Base-by-base conservation (phyloP, 2,113 vertebrate genomes). In the Pithys albifrons region DNA sequence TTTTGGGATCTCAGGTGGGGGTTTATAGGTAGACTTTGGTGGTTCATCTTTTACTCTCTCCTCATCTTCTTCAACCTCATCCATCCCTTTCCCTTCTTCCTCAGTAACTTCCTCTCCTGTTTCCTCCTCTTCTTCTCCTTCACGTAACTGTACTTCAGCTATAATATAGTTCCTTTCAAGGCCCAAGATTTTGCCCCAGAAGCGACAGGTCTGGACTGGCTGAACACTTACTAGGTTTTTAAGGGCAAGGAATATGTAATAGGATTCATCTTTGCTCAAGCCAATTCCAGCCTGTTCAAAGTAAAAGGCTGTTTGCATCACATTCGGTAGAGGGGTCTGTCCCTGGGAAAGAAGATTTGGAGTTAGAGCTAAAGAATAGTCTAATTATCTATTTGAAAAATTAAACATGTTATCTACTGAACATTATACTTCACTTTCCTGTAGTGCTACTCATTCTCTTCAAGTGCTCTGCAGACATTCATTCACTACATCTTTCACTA, bases 161-260 rank as follows among this genome's bases (percentile, higher is more conserved):
- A 99, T 87, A 73, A 99, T 97, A 39, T 99, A 99, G 97, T 98
- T 99, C 92, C 95, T 97, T 79, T 98, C 97, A 37, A 96, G 96
- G 25, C 99, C 99, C 81, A 99, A 88, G 84, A 99, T 98, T 95
- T 99, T 99, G 16, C 99, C 99, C 99, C 99, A 99, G 92, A 99
- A 98, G 55, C 98, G 98, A 87, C 99, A 99, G 49, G 58, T 98
- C 70, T 98, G 98, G 75, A 99, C 96, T 29, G 97, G 97, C 46
- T 99, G 98, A 3, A 90, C 97, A 57, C 97, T 98, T 33, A 98
- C 96, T 20, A 99, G 98, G 33, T 98, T 98, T 85, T 99, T 99
- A 76, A 99, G 97, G 14, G 99, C 98, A 58, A 99, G 98, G 79
- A 98, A 98, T 95, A 99, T 93, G 59, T 97, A 98, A n/a, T 98